A percentile compares a stretch with the other conserved stretches of the same genome.
These are phyloP conservation scores for Carcina quercana DNA, from an alignment of 2,888 invertebrate species.

Conservation along the genomic window DNA sequence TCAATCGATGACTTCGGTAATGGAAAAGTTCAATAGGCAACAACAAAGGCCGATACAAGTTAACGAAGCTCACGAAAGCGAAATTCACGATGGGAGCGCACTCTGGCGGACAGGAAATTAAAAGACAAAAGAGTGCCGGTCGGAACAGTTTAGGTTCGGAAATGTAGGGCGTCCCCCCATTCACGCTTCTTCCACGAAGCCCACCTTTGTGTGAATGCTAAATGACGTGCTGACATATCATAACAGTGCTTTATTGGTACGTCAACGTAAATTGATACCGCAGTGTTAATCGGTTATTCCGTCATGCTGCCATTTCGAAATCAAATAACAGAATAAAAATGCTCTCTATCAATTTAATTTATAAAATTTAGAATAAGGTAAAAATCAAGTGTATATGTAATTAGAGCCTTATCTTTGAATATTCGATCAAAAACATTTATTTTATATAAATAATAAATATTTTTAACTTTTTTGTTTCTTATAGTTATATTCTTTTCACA, in stretches of 20 bases:
- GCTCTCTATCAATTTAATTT: too few species aligned
- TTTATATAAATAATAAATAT: too few species aligned
- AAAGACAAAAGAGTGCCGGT: constrained; percentile 70
- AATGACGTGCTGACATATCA: constrained; percentile 20
- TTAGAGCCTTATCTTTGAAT: too few species aligned
- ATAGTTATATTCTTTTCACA: too few species aligned
- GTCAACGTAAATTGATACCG: constrained; percentile 9
- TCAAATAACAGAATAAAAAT: too few species aligned
- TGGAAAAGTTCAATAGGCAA: constrained; percentile 71
- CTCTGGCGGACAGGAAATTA: constrained; percentile 69
- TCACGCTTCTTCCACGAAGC: constrained; percentile 40
- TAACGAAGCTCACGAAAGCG: constrained; percentile 68
- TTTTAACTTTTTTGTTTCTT: too few species aligned
- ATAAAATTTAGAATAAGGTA: too few species aligned
- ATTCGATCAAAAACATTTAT: too few species aligned
- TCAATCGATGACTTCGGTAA: constrained; percentile 64
- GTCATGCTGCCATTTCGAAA: too few species aligned
- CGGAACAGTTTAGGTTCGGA: constrained; percentile 62
- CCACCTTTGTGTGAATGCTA: constrained; percentile 38
- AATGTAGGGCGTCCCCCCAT: constrained; percentile 54
- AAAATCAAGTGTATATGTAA: too few species aligned
- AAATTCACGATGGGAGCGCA: constrained; percentile 63
- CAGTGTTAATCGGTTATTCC: not conserved
- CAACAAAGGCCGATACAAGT: constrained; percentile 69
- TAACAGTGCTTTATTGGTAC: constrained; percentile 11